phyloP scores from a whole-genome alignment of 2,888 invertebrate species.

The Schizaphis graminum region DNA sequence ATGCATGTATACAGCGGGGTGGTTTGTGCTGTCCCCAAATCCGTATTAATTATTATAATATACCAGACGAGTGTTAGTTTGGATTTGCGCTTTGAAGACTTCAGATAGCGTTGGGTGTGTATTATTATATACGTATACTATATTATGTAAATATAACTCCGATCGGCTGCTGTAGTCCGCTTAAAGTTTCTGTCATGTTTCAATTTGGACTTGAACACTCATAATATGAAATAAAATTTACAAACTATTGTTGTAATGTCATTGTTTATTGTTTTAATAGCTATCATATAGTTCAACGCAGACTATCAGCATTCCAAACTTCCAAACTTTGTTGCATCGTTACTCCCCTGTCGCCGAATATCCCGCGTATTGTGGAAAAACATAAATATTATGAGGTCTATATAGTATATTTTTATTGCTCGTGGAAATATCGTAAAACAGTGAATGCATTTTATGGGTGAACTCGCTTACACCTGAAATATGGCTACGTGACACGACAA shows the following conservation, averaged over 20 bases:
- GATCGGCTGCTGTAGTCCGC: background rate
- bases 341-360: background rate
- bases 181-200: background rate
- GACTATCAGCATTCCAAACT: background rate
- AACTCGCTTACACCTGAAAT: background rate
- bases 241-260: background rate
- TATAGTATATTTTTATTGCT: background rate
- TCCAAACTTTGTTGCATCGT: background rate
- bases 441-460: background rate
- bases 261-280: background rate
- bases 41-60: constrained; percentile 8
- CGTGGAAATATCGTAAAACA: background rate
- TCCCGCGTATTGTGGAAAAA: background rate
- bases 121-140: background rate
- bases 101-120: background rate
- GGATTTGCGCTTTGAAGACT: background rate
- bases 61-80: background rate
- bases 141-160: background rate
- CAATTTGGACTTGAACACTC: background rate
- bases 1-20: background rate
- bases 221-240: background rate
- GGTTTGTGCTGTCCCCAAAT: background rate
- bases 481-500: background rate
- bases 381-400: constrained; percentile 1
- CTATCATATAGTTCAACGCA: background rate